Evolutionary conservation across 2,797 vertebrate genomes (phyloP), one percentile per base, ranked within the genome.

Genomic region (Synanceia verrucosa): DNA sequence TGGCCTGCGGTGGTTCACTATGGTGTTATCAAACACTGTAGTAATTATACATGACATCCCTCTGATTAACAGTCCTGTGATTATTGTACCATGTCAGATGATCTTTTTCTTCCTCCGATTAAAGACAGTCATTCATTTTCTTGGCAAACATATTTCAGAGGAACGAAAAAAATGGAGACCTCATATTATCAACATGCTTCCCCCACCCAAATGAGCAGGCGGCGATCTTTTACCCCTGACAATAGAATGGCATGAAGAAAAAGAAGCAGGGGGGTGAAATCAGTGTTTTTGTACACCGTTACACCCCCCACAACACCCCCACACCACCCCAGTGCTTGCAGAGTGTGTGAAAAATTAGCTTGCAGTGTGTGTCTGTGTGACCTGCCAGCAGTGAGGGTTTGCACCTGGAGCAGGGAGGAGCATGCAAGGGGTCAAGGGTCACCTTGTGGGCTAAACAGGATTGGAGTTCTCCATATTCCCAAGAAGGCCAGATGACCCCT

Each of bases 401-500:
- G 95, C 96, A 96, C 95, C 96, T 97, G 96, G 96, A 94, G 90
- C 83, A 91, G 89, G 89, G 93, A 93, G 93, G 92, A 92, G 90
- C 90, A 91, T 82, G 84, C 47, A 0, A 72, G 81, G 92, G 94
- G 94, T 92, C 95, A 96, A 88, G 91, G 95, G 95, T 95, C 94
- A 93, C 89, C 89, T 82, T 69, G 84, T 89, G 86, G 94, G 93
- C 94, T 93, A 94, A 94, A 95, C 93, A 94, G 85, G 93, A 95
- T 93, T 91, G 91, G 89, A 86, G 90, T 90, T 91, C 75, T 78
- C 92, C 88, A 92, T 77, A 65, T 92, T 73, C 70, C 83, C 89
- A 92, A 93, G 93, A 94, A 92, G 93, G 91, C 94, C 92, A 96
- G 94, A 95, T 88, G 80, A 92, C 94, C 94, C 95, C 95, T 86